Base-by-base conservation (phyloP, 2,113 vertebrate genomes). In the Neodontobutis hainanensis region DNA sequence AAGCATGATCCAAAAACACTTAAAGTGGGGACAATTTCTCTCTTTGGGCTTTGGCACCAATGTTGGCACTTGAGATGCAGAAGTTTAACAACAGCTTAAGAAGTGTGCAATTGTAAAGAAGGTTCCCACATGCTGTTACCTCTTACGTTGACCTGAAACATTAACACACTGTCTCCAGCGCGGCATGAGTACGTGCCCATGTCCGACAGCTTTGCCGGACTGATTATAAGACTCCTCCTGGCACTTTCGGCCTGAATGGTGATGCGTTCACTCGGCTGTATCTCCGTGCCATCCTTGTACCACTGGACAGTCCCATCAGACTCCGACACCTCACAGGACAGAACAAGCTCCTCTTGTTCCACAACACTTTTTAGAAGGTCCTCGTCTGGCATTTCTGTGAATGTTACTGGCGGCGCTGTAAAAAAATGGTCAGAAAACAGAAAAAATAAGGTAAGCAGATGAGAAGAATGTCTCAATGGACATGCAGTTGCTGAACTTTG, bases 61-160 rank as follows among this genome's bases (percentile, higher is more conserved):
- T 40, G 38, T 40, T 40, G 8, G 8, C 8, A 8, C 38, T 40
- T 40, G 38, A 40, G 8, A 2, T 40, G 38, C 4, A 40, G 5
- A 40, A 40, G 38, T 40, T 40, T 40, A 8, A 8, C 1, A 40
- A 40, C 38, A 6, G 1, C 36, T 38, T 5, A 6, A 38, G 4
- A 38, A 6, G 6, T 38, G 36, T 38, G 36, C 8, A 8, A 6
- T 40, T 40, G 38, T 40, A 40, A 40, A 40, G 38, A 40, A 1
- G 5, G 8, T 40, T 40, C 38, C 38, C 51, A 6, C 32, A 4
- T 14, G 14, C 52, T 15, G 52, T 78, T 88, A 94, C 94, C 93
- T 88, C 91, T 77, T 73, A 94, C 81, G 16, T 80, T 92, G 66
- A 94, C 93, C 44, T 92, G 93, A 80, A 94, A 94, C 59, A 89